Evolutionary conservation across 30 jellyfish, hydroid and myxozoan genomes (phyloP).

Genomic region (Sanderia malayensis): DNA sequence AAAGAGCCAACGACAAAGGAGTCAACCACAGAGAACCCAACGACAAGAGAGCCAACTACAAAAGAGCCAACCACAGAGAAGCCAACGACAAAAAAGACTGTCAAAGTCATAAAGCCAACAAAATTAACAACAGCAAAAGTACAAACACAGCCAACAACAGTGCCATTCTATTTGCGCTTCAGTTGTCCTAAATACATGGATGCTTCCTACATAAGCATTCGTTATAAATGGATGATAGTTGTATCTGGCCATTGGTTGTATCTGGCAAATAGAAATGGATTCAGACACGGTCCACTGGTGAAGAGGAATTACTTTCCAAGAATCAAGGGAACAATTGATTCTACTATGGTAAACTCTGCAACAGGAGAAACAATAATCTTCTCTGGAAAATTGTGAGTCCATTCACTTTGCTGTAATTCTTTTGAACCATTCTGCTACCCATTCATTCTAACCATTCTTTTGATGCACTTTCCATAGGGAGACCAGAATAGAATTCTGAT

Average conservation of each 20-base stretch:
- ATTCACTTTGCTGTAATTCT: too few relatives aligned
- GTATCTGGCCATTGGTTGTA: slow-evolving; percentile 28
- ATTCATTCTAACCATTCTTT: too few relatives aligned
- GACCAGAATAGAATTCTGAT: too few relatives aligned
- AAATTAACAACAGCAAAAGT: not conserved
- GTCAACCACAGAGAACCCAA: not conserved
- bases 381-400: slow-evolving; percentile 41
- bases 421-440: too few relatives aligned
- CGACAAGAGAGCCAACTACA: not conserved
- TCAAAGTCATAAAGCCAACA: not conserved
- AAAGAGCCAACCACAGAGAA: not conserved
- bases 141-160: not conserved
- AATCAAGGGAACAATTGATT: slow-evolving; percentile 24
- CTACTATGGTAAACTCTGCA: slow-evolving; percentile 35
- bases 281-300: slow-evolving; percentile 59
- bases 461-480: too few relatives aligned
- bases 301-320: slow-evolving; percentile 39
- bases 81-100: slow-evolving; percentile 2
- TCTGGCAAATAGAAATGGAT: slow-evolving; percentile 64
- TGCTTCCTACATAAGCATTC: slow-evolving; percentile 28
- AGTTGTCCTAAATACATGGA: slow-evolving; percentile 34
- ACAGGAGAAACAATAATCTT: slow-evolving; percentile 45
- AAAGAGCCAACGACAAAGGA: slow-evolving; percentile 16
- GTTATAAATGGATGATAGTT: slow-evolving; percentile 49
- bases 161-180: slow-evolving; percentile 21